Conservation (phyloP, 2,888 invertebrate genomes). For the Vesta saturnalis region DNA sequence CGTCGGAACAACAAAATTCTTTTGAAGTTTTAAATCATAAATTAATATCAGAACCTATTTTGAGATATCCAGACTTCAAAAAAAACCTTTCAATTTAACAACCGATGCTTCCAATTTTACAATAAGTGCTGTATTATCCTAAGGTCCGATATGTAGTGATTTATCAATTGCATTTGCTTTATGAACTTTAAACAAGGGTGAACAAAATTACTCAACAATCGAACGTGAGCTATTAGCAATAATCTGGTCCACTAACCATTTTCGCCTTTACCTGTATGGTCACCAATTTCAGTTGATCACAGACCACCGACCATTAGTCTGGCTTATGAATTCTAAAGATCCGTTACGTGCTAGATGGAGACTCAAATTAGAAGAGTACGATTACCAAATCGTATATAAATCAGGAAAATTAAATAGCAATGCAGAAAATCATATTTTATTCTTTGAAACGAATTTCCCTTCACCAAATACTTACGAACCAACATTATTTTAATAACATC, state of each 20-base stretch:
- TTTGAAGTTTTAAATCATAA: constrained; percentile 19
- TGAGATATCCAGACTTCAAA: background rate
- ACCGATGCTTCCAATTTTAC: too few species aligned
- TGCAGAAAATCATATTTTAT: background rate
- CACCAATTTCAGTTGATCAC: constrained; percentile 2
- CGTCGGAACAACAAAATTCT: too few species aligned
- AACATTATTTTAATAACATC: background rate
- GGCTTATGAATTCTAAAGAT: constrained; percentile 18
- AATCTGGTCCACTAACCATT: too few species aligned
- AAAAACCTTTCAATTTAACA: constrained; percentile 10
- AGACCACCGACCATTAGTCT: constrained; percentile 16
- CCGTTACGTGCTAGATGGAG: constrained; percentile 9
- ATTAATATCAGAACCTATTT: background rate
- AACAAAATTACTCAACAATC: too few species aligned
- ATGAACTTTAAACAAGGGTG: too few species aligned
- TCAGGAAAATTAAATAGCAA: constrained; percentile 9
- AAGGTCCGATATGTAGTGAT: background rate
- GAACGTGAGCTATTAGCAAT: too few species aligned
- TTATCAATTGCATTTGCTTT: background rate
- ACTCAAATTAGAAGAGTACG: too few species aligned
- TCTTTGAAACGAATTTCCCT: background rate
- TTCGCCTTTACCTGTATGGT: constrained; percentile 26
- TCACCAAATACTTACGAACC: too few species aligned
- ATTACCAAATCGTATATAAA: too few species aligned
- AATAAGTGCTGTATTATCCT: too few species aligned